phyloP scores from a whole-genome alignment of 2,888 invertebrate genomes.

The Euclidia mi region DNA sequence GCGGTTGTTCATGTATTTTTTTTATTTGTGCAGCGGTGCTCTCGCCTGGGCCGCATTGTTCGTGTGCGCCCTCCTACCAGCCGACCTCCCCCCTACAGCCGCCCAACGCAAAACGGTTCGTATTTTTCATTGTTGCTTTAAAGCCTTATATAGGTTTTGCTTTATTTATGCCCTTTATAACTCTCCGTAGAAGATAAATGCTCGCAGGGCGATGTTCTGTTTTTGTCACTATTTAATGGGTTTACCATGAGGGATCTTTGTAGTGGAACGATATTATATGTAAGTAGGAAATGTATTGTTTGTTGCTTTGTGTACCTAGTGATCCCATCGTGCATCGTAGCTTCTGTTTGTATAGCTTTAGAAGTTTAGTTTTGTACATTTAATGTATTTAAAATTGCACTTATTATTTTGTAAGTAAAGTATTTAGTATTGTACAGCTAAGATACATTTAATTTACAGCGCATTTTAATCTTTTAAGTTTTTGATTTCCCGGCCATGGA shows the following conservation, averaged over 20 bases:
- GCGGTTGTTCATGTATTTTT: conserved; percentile 86
- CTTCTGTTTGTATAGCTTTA: too few species aligned
- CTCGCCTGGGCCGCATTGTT: conserved; percentile 83
- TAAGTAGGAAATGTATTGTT: not conserved
- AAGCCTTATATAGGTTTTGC: conserved; percentile 89
- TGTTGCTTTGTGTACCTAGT: not conserved
- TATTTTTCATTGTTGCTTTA: conserved; percentile 90
- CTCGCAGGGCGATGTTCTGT: conserved; percentile 79
- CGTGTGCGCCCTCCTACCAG: conserved; percentile 68
- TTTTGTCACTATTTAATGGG: conserved; percentile 78
- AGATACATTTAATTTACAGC: too few species aligned
- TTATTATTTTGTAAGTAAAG: too few species aligned
- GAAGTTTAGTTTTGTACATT: too few species aligned
- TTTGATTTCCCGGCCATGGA: too few species aligned
- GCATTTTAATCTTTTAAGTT: too few species aligned
- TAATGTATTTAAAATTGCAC: too few species aligned
- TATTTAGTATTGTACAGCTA: too few species aligned
- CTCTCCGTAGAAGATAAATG: conserved; percentile 84
- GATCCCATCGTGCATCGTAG: too few species aligned
- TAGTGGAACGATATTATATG: not conserved
- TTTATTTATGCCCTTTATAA: conserved; percentile 88
- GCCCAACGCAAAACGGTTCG: conserved; percentile 87
- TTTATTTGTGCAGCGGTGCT: conserved; percentile 84
- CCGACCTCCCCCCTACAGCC: conserved; percentile 62
- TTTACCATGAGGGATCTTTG: conserved; percentile 38